Evolutionary conservation across 2,888 invertebrate genomes (phyloP), one percentile per base, ranked within the genome.

Genomic region (Polymixis lichenea): DNA sequence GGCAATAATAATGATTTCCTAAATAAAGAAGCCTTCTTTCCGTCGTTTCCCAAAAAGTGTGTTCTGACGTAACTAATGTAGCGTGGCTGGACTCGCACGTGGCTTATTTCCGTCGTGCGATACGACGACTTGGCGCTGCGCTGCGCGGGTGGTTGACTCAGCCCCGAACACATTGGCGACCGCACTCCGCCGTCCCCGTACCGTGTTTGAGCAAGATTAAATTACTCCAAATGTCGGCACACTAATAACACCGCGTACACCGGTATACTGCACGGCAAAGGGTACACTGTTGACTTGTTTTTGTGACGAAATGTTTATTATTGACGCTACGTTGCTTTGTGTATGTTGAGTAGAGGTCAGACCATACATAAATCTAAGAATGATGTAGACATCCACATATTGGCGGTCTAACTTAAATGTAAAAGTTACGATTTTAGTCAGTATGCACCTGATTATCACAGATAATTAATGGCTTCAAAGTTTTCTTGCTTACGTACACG

Each of bases 201-300:
- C 87, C 86, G 73, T 91, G 90, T 92, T 91, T 90, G 91, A 90
- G 86, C 85, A 92, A 94, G 91, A 95, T 93, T 93, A 92, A 93
- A 94, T 94, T 94, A 93, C 94, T 91, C 85, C 84, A 87, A 92
- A 93, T 89, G 89, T 92, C 90, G 86, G 89, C 87, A 86, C 85
- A 88, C 87, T 90, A 91, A 89, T 90, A 90, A 90, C 83, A 88
- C 75, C 83, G 75, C 79, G 87, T 82, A 78, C 75, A 75, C 75
- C 78, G 83, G 79, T 84, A 78, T 79, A 86, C 84, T 86, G 74
- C 83, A 82, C 79, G 78, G 80, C 78, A 89, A 89, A 90, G 88
- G 88, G 87, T 86, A 53, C 46, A 64, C 56, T 75, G 77, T 89
- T 86, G 81, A 84, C 85, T 87, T 86, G 86, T 90, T 91, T 89